Percentiles rank a stretch among this genome's conserved stretches.
phyloP scores from a whole-genome alignment of 1,140 invertebrate genomes.

The Anoplolepis gracilipes region DNA sequence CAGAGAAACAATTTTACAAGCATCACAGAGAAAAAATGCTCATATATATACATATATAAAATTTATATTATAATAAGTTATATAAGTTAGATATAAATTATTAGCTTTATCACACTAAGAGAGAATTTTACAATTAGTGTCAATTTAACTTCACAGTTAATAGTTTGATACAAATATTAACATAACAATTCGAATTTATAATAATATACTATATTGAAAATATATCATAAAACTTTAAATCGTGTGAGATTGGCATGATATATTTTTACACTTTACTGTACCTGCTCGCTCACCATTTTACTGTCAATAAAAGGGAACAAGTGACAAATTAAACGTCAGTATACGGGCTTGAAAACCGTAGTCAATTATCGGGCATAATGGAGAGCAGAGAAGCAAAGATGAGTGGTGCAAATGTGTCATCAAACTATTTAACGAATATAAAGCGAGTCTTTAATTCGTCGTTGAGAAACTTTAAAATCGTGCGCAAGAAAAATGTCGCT shows the following conservation, averaged over 20 bases:
- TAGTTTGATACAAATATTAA: not conserved
- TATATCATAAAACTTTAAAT: not conserved
- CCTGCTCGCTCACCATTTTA: not conserved
- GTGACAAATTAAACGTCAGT: conserved; percentile 48
- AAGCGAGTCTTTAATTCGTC: conserved; percentile 60
- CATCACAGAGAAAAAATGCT: not conserved
- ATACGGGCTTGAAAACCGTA: conserved; percentile 33
- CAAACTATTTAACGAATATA: conserved; percentile 12
- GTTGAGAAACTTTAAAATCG: conserved; percentile 72
- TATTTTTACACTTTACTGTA: conserved; percentile 9
- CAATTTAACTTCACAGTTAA: not conserved
- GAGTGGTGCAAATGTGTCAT: conserved; percentile 21
- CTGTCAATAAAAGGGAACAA: conserved; percentile 30
- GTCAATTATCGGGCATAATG: conserved; percentile 34
- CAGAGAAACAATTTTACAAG: conserved; percentile 41
- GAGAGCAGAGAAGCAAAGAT: not conserved
- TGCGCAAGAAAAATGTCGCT: conserved; percentile 69
- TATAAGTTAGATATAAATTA: not conserved
- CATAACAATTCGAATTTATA: not conserved
- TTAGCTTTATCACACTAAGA: not conserved
- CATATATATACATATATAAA: not conserved
- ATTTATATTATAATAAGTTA: conserved; percentile 1
- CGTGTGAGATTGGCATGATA: not conserved
- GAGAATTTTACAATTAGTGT: conserved; percentile 10
- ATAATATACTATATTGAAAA: not conserved